Percentiles rank a stretch among this genome's conserved stretches.
These are phyloP conservation scores for Dusona sp. DNA, from an alignment of 2,888 invertebrate species.

Conservation along the genomic window DNA sequence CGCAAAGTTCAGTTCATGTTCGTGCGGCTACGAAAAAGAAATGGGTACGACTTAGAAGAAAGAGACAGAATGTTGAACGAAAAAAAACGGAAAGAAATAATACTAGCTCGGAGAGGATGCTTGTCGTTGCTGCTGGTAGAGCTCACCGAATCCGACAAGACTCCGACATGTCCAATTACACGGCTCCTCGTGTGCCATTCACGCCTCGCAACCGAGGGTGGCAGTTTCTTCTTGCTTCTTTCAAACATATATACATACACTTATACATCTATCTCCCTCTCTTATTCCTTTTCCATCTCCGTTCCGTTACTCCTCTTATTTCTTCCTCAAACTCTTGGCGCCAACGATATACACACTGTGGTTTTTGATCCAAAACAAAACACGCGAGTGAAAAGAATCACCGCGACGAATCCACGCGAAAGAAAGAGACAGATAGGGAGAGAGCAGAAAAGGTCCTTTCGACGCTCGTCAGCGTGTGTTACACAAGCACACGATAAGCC, in stretches of 20 bases:
- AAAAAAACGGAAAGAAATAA: constrained; percentile 66
- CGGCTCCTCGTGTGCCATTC: constrained; percentile 75
- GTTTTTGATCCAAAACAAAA: constrained; percentile 49
- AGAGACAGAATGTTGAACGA: constrained; percentile 55
- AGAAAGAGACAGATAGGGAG: constrained; percentile 33
- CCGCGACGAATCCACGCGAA: constrained; percentile 22
- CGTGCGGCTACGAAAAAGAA: constrained; percentile 43
- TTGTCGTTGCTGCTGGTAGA: constrained; percentile 54
- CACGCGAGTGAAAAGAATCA: constrained; percentile 35
- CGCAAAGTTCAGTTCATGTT: constrained; percentile 22
- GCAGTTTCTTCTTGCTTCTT: constrained; percentile 58
- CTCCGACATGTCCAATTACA: constrained; percentile 80
- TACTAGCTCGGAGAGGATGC: constrained; percentile 57
- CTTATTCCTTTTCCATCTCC: constrained; percentile 37
- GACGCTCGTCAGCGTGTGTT: constrained; percentile 54
- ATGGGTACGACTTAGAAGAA: constrained; percentile 30
- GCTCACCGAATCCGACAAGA: constrained; percentile 69
- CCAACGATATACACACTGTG: constrained; percentile 47
- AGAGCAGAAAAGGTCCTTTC: constrained; percentile 53
- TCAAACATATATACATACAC: background rate
- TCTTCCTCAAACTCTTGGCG: constrained; percentile 63
- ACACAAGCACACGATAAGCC: constrained; percentile 39
- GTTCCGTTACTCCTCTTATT: constrained; percentile 33
- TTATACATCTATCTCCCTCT: constrained; percentile 23
- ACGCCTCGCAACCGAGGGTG: constrained; percentile 73